Conservation (phyloP, 2,888 invertebrate genomes). For the Cephus pygmeus region DNA sequence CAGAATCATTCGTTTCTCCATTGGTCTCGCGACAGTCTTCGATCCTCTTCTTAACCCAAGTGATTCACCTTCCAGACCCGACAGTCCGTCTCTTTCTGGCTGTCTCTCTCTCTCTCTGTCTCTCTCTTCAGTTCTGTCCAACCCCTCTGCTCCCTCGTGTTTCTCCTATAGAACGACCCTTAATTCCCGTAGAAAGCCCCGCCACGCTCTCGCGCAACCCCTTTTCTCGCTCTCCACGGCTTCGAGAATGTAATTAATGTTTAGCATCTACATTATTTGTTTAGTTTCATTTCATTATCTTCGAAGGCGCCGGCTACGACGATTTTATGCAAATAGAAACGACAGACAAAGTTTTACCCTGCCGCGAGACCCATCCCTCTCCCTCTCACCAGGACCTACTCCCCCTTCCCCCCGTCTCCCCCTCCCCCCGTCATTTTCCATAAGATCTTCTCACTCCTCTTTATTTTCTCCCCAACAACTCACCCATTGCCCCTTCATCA, state of each 20-base stretch:
- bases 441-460: slow-evolving; percentile 29
- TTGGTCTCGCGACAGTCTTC: slow-evolving; percentile 10
- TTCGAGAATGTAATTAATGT: slow-evolving; percentile 59
- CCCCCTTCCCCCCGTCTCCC: slow-evolving; percentile 15
- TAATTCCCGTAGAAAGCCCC: neutral
- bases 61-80: neutral
- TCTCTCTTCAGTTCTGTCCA: slow-evolving; percentile 1
- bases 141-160: neutral
- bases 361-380: slow-evolving; percentile 36
- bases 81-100: neutral
- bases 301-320: slow-evolving; percentile 53
- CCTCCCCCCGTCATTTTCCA: neutral
- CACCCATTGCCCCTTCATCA: neutral
- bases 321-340: slow-evolving; percentile 62
- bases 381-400: slow-evolving; percentile 19
- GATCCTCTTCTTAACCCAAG: neutral
- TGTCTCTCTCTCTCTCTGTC: slow-evolving; percentile 20
- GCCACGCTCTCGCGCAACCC: slow-evolving; percentile 13
- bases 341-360: slow-evolving; percentile 50
- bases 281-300: slow-evolving; percentile 64
- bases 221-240: slow-evolving; percentile 13
- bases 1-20: slow-evolving; percentile 8
- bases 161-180: neutral
- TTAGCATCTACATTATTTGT: slow-evolving; percentile 64
- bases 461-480: slow-evolving; percentile 8